Evolutionary conservation across 2,888 invertebrate species (phyloP).

Genomic region (Spicauda simplicius): DNA sequence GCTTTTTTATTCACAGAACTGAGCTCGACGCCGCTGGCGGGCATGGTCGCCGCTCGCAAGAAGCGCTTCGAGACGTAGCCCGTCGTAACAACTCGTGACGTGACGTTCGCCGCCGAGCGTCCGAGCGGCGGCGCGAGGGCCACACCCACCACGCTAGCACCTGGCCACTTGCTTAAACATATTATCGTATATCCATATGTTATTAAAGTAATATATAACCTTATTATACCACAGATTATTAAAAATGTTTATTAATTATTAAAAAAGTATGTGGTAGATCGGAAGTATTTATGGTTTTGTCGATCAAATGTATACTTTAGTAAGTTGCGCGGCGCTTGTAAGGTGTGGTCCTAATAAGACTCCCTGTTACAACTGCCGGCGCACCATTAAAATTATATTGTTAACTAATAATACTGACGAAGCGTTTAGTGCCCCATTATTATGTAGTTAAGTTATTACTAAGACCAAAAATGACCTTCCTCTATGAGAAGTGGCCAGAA

Average conservation of each 20-base stretch:
- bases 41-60: slow-evolving; percentile 90
- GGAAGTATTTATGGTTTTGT: slow-evolving; percentile 31
- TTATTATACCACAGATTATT: slow-evolving; percentile 17
- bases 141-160: slow-evolving; percentile 65
- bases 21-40: slow-evolving; percentile 82
- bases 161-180: slow-evolving; percentile 46
- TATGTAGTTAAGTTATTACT: slow-evolving; percentile 48
- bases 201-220: slow-evolving; percentile 38
- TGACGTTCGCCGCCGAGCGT: background rate
- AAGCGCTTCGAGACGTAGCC: slow-evolving; percentile 86
- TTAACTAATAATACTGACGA: slow-evolving; percentile 34
- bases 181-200: slow-evolving; percentile 27
- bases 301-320: slow-evolving; percentile 30
- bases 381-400: slow-evolving; percentile 12
- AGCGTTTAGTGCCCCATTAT: slow-evolving; percentile 12
- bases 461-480: slow-evolving; percentile 59
- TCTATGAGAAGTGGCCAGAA: slow-evolving; percentile 69
- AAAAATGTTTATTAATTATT: slow-evolving; percentile 25
- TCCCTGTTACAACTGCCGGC: background rate
- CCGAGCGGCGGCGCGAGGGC: too few relatives aligned
- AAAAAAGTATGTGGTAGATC: slow-evolving; percentile 24
- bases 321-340: slow-evolving; percentile 1
- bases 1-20: slow-evolving; percentile 62
- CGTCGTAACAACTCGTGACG: background rate
- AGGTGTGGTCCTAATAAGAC: background rate